Evolutionary conservation across 2,888 invertebrate species (phyloP), one percentile per base, ranked within the genome.

Genomic region (Acrobasis repandana): DNA sequence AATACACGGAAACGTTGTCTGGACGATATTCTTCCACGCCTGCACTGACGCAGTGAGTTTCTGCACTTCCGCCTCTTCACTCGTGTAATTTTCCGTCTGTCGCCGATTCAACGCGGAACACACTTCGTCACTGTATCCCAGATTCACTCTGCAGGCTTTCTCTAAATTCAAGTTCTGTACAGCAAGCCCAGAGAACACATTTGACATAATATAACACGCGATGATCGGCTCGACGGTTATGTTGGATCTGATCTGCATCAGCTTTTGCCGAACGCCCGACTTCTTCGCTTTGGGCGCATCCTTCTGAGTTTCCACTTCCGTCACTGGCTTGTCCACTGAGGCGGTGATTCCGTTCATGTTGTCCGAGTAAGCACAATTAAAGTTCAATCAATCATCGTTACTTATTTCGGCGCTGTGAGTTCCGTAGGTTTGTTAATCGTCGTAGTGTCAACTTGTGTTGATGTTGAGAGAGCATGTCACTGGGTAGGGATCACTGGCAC

Each of bases 111-210:
- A 83, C 1, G 96, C 96, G 67, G 94, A 94, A 79, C 97, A 97
- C 36, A 97, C 94, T 75, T 94, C 94, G 63, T 94, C 94, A 34
- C 95, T 93, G 71, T 96, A 96, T 0, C 93, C 94, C 77, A 97
- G 92, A 80, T 97, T 97, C 28, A 97, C 97, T 61, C 96, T 90
- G 80, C 97, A 97, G 2, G 97, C 97, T 84, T 97, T 97, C 80
- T 97, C 97, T 72, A 97, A 92, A 83, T 96, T 96, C 62, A 97
- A 87, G 87, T 97, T 97, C 83, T 97, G 97, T 47, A 96, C 95
- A 61, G 97, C 96, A 66, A 97, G 86, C 67, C 95, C 94, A 0
- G 96, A 96, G 61, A 94, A 89, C 52, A 94, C 94, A 77, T 94
- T 94, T 47, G 95, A 95, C 93, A 95, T 93, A 58, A 95, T 94